Conservation (phyloP, 2,888 invertebrate genomes). For the Brachylomia viminalis region DNA sequence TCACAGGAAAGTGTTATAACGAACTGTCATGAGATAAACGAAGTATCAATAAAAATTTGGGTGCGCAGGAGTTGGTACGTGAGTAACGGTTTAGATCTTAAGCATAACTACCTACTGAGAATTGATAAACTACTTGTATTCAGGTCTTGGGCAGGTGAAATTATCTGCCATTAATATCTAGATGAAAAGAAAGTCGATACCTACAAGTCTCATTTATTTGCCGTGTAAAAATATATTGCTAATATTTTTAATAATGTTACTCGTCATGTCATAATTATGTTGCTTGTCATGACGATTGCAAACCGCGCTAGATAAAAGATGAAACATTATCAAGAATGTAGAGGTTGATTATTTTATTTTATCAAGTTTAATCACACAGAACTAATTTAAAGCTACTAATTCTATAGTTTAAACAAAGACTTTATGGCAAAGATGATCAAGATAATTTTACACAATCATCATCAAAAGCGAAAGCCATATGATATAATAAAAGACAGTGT, state of each 20-base stretch:
- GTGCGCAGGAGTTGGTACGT: conserved; percentile 33
- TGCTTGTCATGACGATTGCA: conserved; percentile 32
- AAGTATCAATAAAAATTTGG: conserved; percentile 61
- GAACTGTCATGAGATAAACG: conserved; percentile 76
- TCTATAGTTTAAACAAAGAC: background rate
- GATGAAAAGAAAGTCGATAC: conserved; percentile 32
- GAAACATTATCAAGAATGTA: conserved; percentile 1
- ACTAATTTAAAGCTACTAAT: background rate
- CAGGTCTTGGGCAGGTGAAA: conserved; percentile 1
- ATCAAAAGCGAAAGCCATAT: conserved; percentile 42
- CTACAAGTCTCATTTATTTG: conserved; percentile 34
- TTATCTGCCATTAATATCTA: conserved; percentile 11
- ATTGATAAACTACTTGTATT: conserved; percentile 17
- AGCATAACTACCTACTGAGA: conserved; percentile 10
- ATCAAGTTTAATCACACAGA: background rate
- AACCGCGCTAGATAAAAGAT: background rate
- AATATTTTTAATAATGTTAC: conserved; percentile 30
- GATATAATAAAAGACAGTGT: conserved; percentile 38
- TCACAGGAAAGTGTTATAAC: conserved; percentile 77
- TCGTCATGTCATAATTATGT: conserved; percentile 34
- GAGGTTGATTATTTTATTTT: background rate
- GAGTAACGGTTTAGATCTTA: conserved; percentile 8
- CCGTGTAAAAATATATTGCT: conserved; percentile 25
- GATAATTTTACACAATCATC: conserved; percentile 9
- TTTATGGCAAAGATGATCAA: background rate